Conservation (phyloP, 2,888 invertebrate genomes). For the Aphodius sticticus region DNA sequence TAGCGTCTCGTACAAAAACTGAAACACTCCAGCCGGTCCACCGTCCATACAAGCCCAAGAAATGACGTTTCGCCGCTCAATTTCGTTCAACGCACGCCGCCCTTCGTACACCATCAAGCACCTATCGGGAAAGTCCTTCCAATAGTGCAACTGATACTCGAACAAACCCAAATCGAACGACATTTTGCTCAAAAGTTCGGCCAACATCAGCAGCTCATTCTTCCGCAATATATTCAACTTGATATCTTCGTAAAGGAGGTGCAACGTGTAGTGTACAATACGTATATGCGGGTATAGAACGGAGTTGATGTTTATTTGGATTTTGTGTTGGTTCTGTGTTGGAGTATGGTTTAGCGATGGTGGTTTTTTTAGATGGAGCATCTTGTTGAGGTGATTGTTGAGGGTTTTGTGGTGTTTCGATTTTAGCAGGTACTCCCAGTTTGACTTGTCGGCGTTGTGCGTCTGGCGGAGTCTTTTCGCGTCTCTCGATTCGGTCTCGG, state of each 20-base stretch:
- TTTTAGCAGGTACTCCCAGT: conserved; percentile 75
- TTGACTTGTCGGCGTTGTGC: conserved; percentile 80
- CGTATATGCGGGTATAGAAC: conserved; percentile 77
- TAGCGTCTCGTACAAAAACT: conserved; percentile 73
- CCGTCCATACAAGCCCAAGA: conserved; percentile 69
- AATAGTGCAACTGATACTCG: conserved; percentile 81
- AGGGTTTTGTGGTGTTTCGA: conserved; percentile 67
- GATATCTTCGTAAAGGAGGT: conserved; percentile 90
- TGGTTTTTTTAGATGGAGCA: conserved; percentile 20
- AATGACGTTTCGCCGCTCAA: conserved; percentile 66
- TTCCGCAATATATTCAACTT: conserved; percentile 79
- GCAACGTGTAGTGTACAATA: conserved; percentile 80
- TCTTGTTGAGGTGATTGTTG: conserved; percentile 51
- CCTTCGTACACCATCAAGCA: conserved; percentile 55
- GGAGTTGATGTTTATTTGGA: conserved; percentile 69
- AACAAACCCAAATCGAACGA: conserved; percentile 77
- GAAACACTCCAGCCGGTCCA: conserved; percentile 76
- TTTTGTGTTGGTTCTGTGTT: conserved; percentile 39
- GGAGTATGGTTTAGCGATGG: neutral
- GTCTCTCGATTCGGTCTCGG: conserved; percentile 61
- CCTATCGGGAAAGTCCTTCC: conserved; percentile 81
- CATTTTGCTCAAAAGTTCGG: conserved; percentile 76
- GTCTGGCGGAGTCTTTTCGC: conserved; percentile 82
- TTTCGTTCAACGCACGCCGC: conserved; percentile 64
- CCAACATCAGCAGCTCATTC: conserved; percentile 73